These are phyloP conservation scores for Epinephelus cyanopodus DNA, from an alignment of 2,113 vertebrate genomes.

Conservation along the genomic window DNA sequence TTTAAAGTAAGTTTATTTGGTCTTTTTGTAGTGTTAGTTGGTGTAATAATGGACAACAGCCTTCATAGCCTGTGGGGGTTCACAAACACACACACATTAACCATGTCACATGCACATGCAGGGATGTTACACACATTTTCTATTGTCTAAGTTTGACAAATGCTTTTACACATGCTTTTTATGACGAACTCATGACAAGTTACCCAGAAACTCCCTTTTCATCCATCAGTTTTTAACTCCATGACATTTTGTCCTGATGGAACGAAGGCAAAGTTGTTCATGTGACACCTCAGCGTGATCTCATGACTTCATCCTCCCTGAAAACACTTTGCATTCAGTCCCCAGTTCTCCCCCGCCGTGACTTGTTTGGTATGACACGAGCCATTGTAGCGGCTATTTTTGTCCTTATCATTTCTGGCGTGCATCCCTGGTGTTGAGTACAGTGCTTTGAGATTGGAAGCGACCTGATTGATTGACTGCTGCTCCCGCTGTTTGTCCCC, in stretches of 20 bases:
- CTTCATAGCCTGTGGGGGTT: neutral
- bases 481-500: constrained; percentile 52
- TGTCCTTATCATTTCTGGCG: constrained; percentile 25
- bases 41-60: neutral
- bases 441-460: constrained; percentile 19
- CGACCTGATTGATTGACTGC: constrained; percentile 56
- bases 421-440: constrained; percentile 16
- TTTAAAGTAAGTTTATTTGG: neutral
- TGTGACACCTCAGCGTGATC: constrained; percentile 62
- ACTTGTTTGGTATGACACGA: constrained; percentile 31
- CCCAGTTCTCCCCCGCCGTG: neutral
- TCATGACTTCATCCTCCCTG: constrained; percentile 65
- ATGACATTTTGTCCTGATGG: constrained; percentile 7
- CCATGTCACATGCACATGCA: neutral
- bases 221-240: constrained; percentile 16
- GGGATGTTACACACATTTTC: neutral
- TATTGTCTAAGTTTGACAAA: neutral
- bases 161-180: neutral
- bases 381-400: constrained; percentile 57
- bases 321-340: constrained; percentile 26
- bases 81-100: neutral
- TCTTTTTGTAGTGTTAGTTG: neutral
- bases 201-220: neutral
- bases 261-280: constrained; percentile 33
- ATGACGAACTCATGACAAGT: neutral